These are phyloP conservation scores for Lasioglossum oenotherae DNA, from an alignment of 2,888 invertebrate species.

Conservation along the genomic window DNA sequence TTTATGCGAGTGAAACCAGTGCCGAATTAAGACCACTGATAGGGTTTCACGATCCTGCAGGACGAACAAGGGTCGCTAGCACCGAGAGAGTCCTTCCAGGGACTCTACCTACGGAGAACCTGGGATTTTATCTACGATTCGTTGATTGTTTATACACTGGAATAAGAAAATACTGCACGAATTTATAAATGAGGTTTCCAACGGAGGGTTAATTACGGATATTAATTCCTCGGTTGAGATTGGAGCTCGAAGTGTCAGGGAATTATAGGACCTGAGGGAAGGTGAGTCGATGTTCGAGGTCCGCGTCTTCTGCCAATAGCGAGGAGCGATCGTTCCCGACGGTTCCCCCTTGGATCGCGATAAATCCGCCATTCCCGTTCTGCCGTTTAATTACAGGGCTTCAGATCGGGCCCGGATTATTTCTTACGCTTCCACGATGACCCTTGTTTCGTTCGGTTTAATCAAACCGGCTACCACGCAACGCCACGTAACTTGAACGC, in stretches of 20 bases:
- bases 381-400: constrained; percentile 54
- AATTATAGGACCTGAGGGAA: background rate
- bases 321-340: constrained; percentile 1
- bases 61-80: background rate
- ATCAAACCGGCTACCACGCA: constrained; percentile 32
- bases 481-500: constrained; percentile 20
- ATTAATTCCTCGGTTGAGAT: background rate
- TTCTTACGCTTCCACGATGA: constrained; percentile 40
- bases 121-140: background rate
- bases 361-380: constrained; percentile 31
- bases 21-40: constrained; percentile 55
- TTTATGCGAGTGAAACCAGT: constrained; percentile 54
- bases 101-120: background rate
- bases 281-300: background rate
- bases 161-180: background rate
- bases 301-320: constrained; percentile 1
- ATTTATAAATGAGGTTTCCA: background rate
- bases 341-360: background rate
- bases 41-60: constrained; percentile 27
- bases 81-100: too few species aligned
- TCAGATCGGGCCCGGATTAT: constrained; percentile 30
- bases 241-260: background rate
- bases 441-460: constrained; percentile 40
- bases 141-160: background rate
- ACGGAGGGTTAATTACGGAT: background rate